Conservation (phyloP, 2,113 vertebrate species). For the Limanda limanda region DNA sequence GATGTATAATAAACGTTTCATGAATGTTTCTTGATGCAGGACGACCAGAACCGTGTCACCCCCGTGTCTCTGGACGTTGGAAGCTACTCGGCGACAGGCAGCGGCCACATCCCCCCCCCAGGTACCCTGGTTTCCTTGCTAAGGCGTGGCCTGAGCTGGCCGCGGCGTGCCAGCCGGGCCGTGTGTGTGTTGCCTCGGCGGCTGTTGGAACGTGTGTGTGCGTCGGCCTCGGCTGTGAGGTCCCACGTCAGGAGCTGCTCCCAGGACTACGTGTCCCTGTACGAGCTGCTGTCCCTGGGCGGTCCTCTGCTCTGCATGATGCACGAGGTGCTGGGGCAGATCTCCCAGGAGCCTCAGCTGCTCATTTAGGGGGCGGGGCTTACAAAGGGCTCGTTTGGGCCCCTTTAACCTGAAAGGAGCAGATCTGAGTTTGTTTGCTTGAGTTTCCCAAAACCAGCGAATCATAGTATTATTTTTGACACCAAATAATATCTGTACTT, state of each 20-base stretch:
- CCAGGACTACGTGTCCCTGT: constrained; percentile 90
- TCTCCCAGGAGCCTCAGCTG: constrained; percentile 82
- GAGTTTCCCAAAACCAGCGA: background rate
- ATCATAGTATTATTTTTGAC: background rate
- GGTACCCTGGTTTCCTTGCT: constrained; percentile 94
- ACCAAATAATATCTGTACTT: constrained; percentile 6
- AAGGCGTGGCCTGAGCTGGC: constrained; percentile 87
- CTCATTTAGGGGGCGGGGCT: constrained; percentile 37
- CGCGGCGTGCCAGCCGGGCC: constrained; percentile 83
- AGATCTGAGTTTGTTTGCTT: background rate
- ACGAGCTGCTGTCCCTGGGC: constrained; percentile 92
- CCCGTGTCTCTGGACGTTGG: constrained; percentile 63
- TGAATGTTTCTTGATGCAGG: constrained; percentile 33
- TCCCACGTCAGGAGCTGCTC: constrained; percentile 89
- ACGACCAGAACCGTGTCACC: constrained; percentile 31
- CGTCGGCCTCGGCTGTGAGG: constrained; percentile 76
- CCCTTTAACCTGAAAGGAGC: background rate
- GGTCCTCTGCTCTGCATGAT: constrained; percentile 90
- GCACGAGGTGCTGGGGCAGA: constrained; percentile 87
- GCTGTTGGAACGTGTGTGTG: constrained; percentile 85
- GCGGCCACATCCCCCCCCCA: constrained; percentile 85
- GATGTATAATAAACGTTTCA: background rate
- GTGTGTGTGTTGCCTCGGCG: constrained; percentile 84
- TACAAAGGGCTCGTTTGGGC: background rate
- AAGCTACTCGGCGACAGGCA: constrained; percentile 70